Evolutionary conservation across 2,113 vertebrate species (phyloP).

Genomic region (Bubo scandiacus): DNA sequence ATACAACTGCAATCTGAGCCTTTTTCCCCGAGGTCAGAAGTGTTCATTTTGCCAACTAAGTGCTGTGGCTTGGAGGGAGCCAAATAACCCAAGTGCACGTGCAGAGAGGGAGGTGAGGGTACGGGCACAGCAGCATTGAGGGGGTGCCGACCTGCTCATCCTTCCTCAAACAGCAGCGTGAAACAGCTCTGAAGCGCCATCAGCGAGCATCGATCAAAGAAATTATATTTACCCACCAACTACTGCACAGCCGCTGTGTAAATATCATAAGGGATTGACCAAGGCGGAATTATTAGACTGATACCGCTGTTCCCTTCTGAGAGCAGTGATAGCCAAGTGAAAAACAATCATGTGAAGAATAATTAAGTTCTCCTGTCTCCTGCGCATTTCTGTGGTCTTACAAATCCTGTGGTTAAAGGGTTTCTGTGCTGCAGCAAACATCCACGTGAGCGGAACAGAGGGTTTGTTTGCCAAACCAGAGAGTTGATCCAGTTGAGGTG

Average conservation of each 20-base stretch:
- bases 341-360: neutral
- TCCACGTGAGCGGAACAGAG: fast-evolving
- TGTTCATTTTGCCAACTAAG: no score
- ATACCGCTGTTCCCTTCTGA: neutral
- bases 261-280: neutral
- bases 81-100: neutral
- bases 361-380: neutral
- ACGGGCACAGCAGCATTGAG: fast-evolving
- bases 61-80: neutral
- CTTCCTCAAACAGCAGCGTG: fast-evolving
- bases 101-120: no score
- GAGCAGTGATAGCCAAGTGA: neutral
- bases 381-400: neutral
- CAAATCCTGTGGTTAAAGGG: neutral
- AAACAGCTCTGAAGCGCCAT: fast-evolving
- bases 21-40: neutral
- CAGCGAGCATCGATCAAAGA: neutral
- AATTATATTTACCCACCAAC: neutral
- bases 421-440: neutral
- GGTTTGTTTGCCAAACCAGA: no score
- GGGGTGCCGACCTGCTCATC: neutral
- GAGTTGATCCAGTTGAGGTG: neutral
- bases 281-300: neutral
- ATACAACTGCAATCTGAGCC: neutral
- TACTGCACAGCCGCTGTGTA: neutral